Conservation (phyloP, 2,797 vertebrate genomes). For the Pygocentrus nattereri region DNA sequence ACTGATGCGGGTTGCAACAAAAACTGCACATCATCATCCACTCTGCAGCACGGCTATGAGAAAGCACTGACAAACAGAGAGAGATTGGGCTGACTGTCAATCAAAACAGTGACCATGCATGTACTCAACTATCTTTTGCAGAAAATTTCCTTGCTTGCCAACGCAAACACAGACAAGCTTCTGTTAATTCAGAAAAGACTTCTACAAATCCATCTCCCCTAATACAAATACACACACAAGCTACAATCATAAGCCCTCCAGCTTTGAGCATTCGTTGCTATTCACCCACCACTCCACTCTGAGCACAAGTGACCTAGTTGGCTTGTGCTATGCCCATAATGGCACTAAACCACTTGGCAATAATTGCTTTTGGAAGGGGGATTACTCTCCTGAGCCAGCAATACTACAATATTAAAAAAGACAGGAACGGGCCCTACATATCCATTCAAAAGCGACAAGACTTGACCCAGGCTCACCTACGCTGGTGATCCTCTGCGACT, state of each 20-base stretch:
- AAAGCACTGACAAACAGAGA: constrained; percentile 7
- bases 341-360: constrained; percentile 46
- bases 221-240: constrained; percentile 19
- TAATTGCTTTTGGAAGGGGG: constrained; percentile 47
- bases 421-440: neutral
- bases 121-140: neutral
- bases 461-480: constrained; percentile 83
- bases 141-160: neutral
- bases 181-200: constrained; percentile 1
- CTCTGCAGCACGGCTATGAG: constrained; percentile 16
- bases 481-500: constrained; percentile 89
- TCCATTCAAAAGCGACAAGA: neutral
- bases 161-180: neutral
- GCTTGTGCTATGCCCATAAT: constrained; percentile 39
- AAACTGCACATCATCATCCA: constrained; percentile 9
- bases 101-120: neutral
- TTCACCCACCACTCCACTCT: constrained; percentile 19
- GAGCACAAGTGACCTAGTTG: constrained; percentile 49
- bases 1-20: constrained; percentile 1
- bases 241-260: constrained; percentile 18
- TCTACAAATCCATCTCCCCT: neutral
- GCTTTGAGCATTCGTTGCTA: constrained; percentile 27
- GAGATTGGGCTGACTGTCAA: constrained; percentile 2
- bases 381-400: constrained; percentile 27
- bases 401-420: constrained; percentile 9